Base-by-base conservation (phyloP, 1,140 invertebrate genomes). In the Apolygus lucorum region DNA sequence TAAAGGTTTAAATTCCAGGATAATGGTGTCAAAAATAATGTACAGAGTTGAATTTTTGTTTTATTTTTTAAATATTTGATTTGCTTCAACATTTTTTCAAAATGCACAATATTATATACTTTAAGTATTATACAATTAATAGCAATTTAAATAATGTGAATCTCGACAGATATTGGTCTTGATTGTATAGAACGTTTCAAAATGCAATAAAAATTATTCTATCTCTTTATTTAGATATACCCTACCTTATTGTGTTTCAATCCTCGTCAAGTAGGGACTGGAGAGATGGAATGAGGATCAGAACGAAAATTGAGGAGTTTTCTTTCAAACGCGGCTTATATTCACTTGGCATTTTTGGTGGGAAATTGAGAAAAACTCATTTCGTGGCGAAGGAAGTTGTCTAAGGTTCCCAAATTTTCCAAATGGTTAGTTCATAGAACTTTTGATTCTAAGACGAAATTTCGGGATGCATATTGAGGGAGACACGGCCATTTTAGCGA, bases 191-290 rank as follows among this genome's bases (percentile, higher is more conserved):
- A 71, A 71, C 67, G 68, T 73, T 73, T 70, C 68, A 69, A 73
- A 73, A 73, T 73, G 72, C 72, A 73, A 73, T 73, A 73, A 73
- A 72, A 71, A 73, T 73, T 73, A 73, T 73, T 73, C 72, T 73
- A 73, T 73, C 72, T 73, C 72, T 73, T 73, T 73, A 71, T 71
- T 68, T 59, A 59, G 34, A 42, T 42, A 42, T 42, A 8, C 4
- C 34, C 17, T 4, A 42, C 4, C 17, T 42, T 42, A 42, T 42
- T 42, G 17, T 42, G n/a, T n/a, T n/a, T n/a, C n/a, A n/a, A n/a
- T n/a, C n/a, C n/a, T n/a, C n/a, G n/a, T n/a, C n/a, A n/a, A n/a
- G n/a, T n/a, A n/a, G n/a, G n/a, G n/a, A n/a, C n/a, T n/a, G n/a
- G n/a, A n/a, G n/a, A n/a, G n/a, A n/a, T n/a, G n/a, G n/a, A n/a